Base-by-base conservation (phyloP, 2,888 invertebrate species). In the Lacanobia oleracea region DNA sequence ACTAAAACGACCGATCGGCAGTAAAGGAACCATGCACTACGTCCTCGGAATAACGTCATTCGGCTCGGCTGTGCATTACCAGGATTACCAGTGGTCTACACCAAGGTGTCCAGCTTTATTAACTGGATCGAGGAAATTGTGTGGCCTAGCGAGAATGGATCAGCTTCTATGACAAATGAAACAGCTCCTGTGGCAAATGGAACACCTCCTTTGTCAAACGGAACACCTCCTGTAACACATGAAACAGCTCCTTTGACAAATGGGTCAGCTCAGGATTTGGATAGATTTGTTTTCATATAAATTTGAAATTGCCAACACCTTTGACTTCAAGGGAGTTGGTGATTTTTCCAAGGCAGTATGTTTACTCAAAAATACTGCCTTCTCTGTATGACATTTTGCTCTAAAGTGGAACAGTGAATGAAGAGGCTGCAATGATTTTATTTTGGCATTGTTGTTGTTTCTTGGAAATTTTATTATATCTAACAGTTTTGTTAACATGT, bases 61-160 rank as follows among this genome's bases (percentile, higher is more conserved):
- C 69, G 94, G 93, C 10, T 90, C 3, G 92, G 92, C 0, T 94
- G 94, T 70, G 93, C 90, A 3, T 72, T 83, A 2, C 85, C 89
- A 0, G 89, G 91, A 62, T 67, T 87, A 5, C 92, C 94, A 0
- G 93, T 92, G 16, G 86, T 94, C 1, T 94, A 95, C 76, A 92
- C 94, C 0, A 90, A 91, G 62, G 91, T 94, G 0, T 88, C 91
- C 9, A 90, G 88, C 62, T 94, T 92, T 51, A 54, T 93, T 0
- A 90, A 91, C 60, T 94, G 94, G 94, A 93, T 95, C 9, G 94
- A 95, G 79, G 66, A 77, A 0, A 85, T 87, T 33, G 94, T 94
- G 3, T 95, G 95, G 94, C 83, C 85, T 10, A 43, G 27, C 0
- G n/a, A 69, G 9, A 60, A 68, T 27, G 81, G 14, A 50, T 51